Conservation (phyloP, 2,888 invertebrate species). For the Eupithecia vulgata region DNA sequence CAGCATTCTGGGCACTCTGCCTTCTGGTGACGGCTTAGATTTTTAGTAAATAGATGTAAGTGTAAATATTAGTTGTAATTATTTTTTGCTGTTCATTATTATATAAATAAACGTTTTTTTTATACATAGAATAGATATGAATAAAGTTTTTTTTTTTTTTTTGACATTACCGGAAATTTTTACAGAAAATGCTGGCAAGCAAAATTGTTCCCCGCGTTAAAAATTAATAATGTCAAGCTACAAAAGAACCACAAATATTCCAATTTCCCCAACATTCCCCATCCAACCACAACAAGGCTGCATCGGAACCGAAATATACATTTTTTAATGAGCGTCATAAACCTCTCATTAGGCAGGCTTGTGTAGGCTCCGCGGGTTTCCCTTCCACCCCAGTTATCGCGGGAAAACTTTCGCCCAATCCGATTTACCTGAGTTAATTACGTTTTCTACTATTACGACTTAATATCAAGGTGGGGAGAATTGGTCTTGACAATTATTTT, state of each 20-base stretch:
- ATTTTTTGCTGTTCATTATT: too few relatives aligned
- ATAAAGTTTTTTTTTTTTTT: background rate
- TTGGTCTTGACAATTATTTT: constrained; percentile 34
- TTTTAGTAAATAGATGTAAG: too few relatives aligned
- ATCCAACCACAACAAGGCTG: constrained; percentile 33
- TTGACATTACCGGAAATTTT: background rate
- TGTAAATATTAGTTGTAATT: too few relatives aligned
- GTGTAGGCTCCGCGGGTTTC: constrained; percentile 43
- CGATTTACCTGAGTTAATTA: constrained; percentile 82
- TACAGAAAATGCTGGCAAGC: background rate
- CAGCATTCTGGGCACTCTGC: too few relatives aligned
- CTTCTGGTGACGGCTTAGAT: too few relatives aligned
- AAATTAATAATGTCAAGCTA: background rate
- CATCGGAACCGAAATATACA: constrained; percentile 47
- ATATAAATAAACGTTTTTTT: too few relatives aligned
- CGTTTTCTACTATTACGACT: constrained; percentile 75
- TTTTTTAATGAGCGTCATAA: constrained; percentile 56
- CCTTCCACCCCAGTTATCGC: constrained; percentile 76
- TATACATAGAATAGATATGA: too few relatives aligned
- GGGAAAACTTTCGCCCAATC: constrained; percentile 78
- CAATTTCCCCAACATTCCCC: constrained; percentile 7
- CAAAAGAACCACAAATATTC: constrained; percentile 3
- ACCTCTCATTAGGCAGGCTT: constrained; percentile 48
- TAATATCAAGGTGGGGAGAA: constrained; percentile 32
- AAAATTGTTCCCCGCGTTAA: background rate